Base-by-base conservation (phyloP, 2,888 invertebrate species). In the Sericinus montela region DNA sequence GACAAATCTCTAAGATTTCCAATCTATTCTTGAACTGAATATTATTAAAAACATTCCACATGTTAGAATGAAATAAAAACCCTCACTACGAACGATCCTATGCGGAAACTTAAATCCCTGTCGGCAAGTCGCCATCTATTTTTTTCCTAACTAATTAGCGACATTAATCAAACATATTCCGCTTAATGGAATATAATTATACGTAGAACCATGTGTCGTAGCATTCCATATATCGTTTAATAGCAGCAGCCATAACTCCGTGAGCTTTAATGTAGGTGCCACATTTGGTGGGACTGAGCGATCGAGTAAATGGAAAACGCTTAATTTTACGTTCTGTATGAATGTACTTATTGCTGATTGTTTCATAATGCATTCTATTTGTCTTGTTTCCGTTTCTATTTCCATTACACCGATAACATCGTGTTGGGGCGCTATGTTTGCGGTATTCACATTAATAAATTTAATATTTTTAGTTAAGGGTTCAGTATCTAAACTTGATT, bases 271-370 rank as follows among this genome's bases (percentile, higher is more conserved):
- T 43, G 32, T 29, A 14, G 25, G 19, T 28, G 16, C 53, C 49
- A 45, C 35, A 48, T 49, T 50, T 45, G 53, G 45, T 30, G 43
- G 43, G 14, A 29, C 32, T 25, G 35, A 49, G 48, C 51, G 44
- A 49, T 49, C 47, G 47, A 42, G 42, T 34, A 52, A 55, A 55
- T 55, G 49, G 51, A 48, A 37, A 50, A 36, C 53, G 45, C 42
- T 53, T 53, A 51, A 51, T 47, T 56, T 56, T 49, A 52, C 51
- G 29, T 47, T 25, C 42, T 41, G 42, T 48, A 45, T 53, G 50
- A 51, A 48, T 43, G 44, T 38, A 49, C 44, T 44, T 44, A 44
- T 49, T 23, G 44, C 34, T 39, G 44, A 29, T 38, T 34, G 14
- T n/a, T 13, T 29, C 39, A n/a, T 45, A 45, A 44, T 48, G 50